Evolutionary conservation across 2,113 vertebrate species (phyloP).

Genomic region (Ovis canadensis): DNA sequence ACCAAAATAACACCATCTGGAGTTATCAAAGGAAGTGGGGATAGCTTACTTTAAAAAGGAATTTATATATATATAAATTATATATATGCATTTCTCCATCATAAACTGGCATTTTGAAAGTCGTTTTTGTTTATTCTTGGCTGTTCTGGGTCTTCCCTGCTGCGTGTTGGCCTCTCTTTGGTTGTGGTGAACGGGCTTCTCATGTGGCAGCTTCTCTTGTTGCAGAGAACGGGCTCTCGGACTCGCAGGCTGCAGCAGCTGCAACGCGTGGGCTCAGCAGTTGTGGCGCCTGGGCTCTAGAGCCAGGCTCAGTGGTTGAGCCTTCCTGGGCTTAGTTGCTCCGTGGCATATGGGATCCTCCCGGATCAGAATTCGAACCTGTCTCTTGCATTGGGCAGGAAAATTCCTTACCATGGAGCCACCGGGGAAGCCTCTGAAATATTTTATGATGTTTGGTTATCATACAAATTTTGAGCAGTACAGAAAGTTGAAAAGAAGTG

Average conservation of each 20-base stretch:
- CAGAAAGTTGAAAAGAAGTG: background rate
- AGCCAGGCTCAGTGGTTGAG: background rate
- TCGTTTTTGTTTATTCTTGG: accelerated
- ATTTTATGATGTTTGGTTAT: background rate
- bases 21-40: background rate
- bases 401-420: background rate
- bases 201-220: background rate
- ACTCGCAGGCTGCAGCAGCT: background rate
- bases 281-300: accelerated
- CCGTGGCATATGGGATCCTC: background rate
- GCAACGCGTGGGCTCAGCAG: accelerated
- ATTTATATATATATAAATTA: background rate
- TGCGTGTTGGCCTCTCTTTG: accelerated
- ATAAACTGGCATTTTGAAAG: background rate
- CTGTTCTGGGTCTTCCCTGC: background rate
- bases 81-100: background rate
- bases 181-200: background rate
- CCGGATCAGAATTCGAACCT: background rate
- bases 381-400: background rate
- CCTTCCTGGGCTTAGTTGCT: background rate
- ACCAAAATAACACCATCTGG: background rate
- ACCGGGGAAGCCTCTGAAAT: background rate
- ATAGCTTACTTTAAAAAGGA: background rate
- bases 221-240: background rate
- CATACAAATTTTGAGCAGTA: background rate